Conservation (phyloP, 2,797 vertebrate genomes). For the Ctenopoma multispine region DNA sequence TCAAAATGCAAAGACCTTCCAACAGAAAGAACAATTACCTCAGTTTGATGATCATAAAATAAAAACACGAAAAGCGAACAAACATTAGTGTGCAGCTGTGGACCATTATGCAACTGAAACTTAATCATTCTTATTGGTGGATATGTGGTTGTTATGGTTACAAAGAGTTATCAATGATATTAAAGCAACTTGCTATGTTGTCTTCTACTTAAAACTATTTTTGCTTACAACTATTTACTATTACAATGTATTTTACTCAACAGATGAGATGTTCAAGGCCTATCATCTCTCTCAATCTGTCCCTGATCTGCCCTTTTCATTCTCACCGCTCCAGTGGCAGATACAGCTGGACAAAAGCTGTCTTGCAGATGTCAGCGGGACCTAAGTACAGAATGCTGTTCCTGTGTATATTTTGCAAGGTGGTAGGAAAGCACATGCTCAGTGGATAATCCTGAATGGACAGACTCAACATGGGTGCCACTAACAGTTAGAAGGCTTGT, state of each 20-base stretch:
- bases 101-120: constrained; percentile 68
- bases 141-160: constrained; percentile 48
- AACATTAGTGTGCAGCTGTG: constrained; percentile 67
- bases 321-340: constrained; percentile 52
- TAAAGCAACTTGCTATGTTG: constrained; percentile 6
- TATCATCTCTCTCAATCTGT: constrained; percentile 41
- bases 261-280: constrained; percentile 25
- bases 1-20: constrained; percentile 18
- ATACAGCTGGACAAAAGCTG: constrained; percentile 83
- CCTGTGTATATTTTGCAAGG: constrained; percentile 81
- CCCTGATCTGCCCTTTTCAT: constrained; percentile 31
- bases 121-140: constrained; percentile 39
- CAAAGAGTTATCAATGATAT: constrained; percentile 43
- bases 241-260: constrained; percentile 17
- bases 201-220: constrained; percentile 16
- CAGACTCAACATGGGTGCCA: constrained; percentile 63
- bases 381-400: constrained; percentile 74
- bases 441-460: constrained; percentile 67
- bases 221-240: constrained; percentile 28
- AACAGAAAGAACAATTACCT: constrained; percentile 42
- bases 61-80: constrained; percentile 52
- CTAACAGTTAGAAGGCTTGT: constrained; percentile 53
- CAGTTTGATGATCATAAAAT: constrained; percentile 58
- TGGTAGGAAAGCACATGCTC: constrained; percentile 62
- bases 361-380: constrained; percentile 82